These are phyloP conservation scores for Tetramorium bicarinatum DNA, from an alignment of 2,888 invertebrate species.

Conservation along the genomic window DNA sequence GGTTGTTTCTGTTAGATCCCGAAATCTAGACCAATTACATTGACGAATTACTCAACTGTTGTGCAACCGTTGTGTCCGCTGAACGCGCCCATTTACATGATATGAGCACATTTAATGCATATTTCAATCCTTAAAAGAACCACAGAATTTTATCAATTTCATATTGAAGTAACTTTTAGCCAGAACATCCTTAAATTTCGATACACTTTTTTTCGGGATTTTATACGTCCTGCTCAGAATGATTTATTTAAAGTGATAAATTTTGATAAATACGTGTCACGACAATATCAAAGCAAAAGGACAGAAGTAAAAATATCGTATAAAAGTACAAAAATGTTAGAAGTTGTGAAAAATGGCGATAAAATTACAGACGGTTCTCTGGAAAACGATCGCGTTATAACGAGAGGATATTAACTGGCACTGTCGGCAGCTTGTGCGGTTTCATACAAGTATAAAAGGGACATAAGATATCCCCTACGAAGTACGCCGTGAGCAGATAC, in stretches of 20 bases:
- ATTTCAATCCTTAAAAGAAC: too few relatives aligned
- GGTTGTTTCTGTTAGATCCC: too few relatives aligned
- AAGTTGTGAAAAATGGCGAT: constrained; percentile 38
- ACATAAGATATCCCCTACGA: constrained; percentile 74
- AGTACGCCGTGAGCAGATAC: constrained; percentile 73
- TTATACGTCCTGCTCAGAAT: too few relatives aligned
- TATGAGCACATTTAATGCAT: too few relatives aligned
- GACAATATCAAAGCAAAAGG: not conserved
- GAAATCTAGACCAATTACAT: too few relatives aligned
- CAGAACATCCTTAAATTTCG: too few relatives aligned
- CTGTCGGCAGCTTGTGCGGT: constrained; percentile 56
- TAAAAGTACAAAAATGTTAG: constrained; percentile 58
- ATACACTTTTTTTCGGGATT: too few relatives aligned
- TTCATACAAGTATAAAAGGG: constrained; percentile 71
- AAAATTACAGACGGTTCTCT: not conserved
- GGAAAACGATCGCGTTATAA: constrained; percentile 16
- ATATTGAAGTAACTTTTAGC: too few relatives aligned
- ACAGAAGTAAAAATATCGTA: constrained; percentile 9
- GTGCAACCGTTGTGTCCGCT: too few relatives aligned
- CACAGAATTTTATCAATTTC: too few relatives aligned
- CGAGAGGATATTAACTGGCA: constrained; percentile 1
- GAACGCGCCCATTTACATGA: too few relatives aligned
- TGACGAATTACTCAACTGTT: too few relatives aligned
- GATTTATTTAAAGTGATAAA: not conserved
- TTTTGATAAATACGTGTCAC: not conserved